These are phyloP conservation scores for Varanus komodoensis DNA, from an alignment of 2,113 vertebrate species.

Conservation along the genomic window DNA sequence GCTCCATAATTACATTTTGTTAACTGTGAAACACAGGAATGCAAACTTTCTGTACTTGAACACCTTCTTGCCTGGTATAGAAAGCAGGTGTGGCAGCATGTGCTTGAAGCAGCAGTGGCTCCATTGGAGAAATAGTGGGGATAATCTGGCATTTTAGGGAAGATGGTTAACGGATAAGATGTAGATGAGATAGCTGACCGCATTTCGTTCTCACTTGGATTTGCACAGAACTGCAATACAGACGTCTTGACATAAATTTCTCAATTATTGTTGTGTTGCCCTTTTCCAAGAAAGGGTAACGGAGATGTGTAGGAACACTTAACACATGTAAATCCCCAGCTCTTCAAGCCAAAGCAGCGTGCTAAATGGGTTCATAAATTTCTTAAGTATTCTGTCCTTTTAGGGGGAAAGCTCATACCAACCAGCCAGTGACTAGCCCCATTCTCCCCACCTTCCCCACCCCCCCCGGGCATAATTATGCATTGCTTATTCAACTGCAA, in stretches of 20 bases:
- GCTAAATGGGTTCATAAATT: conserved; percentile 78
- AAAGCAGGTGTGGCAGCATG: conserved; percentile 12
- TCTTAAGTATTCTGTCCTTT: conserved; percentile 71
- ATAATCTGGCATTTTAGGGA: conserved; percentile 1
- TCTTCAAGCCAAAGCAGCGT: conserved; percentile 68
- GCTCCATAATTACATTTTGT: fast-evolving
- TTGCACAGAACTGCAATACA: conserved; percentile 64
- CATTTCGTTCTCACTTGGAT: conserved; percentile 55
- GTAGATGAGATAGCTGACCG: conserved; percentile 43
- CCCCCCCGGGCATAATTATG: conserved; percentile 56
- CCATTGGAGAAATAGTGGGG: neutral
- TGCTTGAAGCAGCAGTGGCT: neutral
- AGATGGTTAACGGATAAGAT: conserved; percentile 37
- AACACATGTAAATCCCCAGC: conserved; percentile 76
- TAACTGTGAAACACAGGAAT: fast-evolving
- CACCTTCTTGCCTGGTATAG: conserved; percentile 34
- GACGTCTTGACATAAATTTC: conserved; percentile 76
- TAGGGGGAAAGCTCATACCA: conserved; percentile 36
- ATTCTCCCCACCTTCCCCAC: neutral
- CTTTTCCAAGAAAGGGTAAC: conserved; percentile 82
- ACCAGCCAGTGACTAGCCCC: neutral
- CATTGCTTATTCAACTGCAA: conserved; percentile 28
- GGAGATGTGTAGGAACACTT: conserved; percentile 82
- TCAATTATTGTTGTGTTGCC: conserved; percentile 79
- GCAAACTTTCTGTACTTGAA: conserved; percentile 9